phyloP scores from a whole-genome alignment of 2,888 invertebrate species.

The Dendrolimus pini region DNA sequence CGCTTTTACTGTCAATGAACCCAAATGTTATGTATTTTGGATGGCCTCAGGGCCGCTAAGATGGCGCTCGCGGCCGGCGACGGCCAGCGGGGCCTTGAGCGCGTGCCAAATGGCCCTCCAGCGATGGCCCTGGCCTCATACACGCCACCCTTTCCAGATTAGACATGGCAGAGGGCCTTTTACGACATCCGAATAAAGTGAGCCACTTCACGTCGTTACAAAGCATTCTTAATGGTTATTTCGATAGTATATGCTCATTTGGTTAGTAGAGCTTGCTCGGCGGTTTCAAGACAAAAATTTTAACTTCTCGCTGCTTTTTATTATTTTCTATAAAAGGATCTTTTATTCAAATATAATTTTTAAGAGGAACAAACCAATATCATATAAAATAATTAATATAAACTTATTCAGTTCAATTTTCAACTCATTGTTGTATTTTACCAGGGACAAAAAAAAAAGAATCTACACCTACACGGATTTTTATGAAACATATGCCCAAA shows the following conservation, averaged over 20 bases:
- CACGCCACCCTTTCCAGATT: neutral
- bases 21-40: neutral
- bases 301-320: too few relatives aligned
- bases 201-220: neutral
- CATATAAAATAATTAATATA: too few relatives aligned
- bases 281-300: too few relatives aligned
- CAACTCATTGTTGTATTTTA: too few relatives aligned
- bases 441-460: too few relatives aligned
- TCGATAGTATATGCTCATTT: neutral
- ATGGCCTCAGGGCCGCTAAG: neutral
- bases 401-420: too few relatives aligned
- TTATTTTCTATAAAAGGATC: too few relatives aligned
- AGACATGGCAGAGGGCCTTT: neutral
- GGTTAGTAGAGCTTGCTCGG: too few relatives aligned
- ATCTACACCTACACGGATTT: too few relatives aligned
- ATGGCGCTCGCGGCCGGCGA: neutral
- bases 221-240: neutral
- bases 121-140: neutral
- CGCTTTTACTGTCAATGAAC: neutral
- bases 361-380: too few relatives aligned
- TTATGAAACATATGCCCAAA: too few relatives aligned
- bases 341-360: too few relatives aligned
- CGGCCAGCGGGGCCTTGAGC: neutral
- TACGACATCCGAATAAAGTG: neutral
- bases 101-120: neutral